Evolutionary conservation across 2,888 invertebrate genomes (phyloP), one percentile per base, ranked within the genome.

Genomic region (Octonoba sinensis): DNA sequence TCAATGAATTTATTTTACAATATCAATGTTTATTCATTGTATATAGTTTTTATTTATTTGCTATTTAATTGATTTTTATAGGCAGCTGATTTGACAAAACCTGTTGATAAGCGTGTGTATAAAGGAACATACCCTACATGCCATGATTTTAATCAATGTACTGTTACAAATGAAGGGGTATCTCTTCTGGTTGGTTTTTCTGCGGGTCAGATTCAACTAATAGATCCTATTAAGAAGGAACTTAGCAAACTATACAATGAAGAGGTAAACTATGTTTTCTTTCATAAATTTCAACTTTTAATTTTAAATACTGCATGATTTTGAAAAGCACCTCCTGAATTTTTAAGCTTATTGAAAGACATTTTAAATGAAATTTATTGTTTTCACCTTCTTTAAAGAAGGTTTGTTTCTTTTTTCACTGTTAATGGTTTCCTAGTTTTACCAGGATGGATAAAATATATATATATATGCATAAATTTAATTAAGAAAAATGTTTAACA

Each of bases 101-200:
- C 98, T 57, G 93, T 99, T 86, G 99, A 99, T 90, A 99, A 99
- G 89, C 95, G 98, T 89, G 93, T 97, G 88, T 99, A 99, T 90
- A 99, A 99, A 91, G 98, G 98, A 87, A 98, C 97, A 71, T 97
- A 96, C 90, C 99, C 99, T 20, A 99, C 99, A 36, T 98, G 98
- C 90, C 99, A 99, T 88, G 97, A 98, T 90, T 99, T 99, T 90
- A 99, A 99, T 91, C 92, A 92, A 69, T 91, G 93, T 85, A 93
- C 94, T 70, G 94, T 94, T 87, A 93, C 93, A 79, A 90, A 92
- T 75, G 96, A 96, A 83, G 94, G 94, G 89, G 95, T 96, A 24
- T 94, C 95, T 72, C 91, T 99, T 85, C 91, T 99, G 86, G 96
- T 99, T 87, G 99, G 99, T 78, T 99, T 99, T 91, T 96, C 97